Percentiles rank a stretch among this genome's conserved stretches.
phyloP scores from a whole-genome alignment of 2,797 vertebrate genomes.

The Meda fulgida region DNA sequence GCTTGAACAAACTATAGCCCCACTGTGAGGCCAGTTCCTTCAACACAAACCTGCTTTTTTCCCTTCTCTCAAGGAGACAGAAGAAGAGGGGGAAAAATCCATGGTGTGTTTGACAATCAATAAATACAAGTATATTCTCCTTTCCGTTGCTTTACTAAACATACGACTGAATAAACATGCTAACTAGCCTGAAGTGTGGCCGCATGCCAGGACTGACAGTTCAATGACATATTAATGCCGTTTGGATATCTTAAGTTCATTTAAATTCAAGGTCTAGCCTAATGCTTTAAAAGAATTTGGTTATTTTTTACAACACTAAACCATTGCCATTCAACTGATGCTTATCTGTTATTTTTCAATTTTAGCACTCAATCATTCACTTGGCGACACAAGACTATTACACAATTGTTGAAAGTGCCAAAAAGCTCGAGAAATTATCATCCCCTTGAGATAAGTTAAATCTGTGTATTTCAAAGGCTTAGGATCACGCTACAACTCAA shows the following conservation, averaged over 20 bases:
- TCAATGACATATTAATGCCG: background rate
- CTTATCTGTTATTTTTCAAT: background rate
- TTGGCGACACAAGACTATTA: background rate
- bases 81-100: background rate
- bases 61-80: constrained; percentile 38
- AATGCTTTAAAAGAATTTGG: background rate
- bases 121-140: constrained; percentile 15
- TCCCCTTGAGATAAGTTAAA: constrained; percentile 61
- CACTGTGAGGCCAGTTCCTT: constrained; percentile 42
- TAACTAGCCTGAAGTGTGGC: constrained; percentile 19
- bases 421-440: constrained; percentile 29
- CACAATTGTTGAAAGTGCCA: background rate
- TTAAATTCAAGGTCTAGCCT: background rate
- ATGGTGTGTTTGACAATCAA: background rate
- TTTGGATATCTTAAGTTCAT: background rate
- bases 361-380: background rate
- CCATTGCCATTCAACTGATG: background rate
- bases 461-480: constrained; percentile 49
- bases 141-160: constrained; percentile 3
- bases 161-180: constrained; percentile 10
- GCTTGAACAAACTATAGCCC: constrained; percentile 47
- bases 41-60: constrained; percentile 53
- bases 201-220: constrained; percentile 16
- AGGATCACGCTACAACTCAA: constrained; percentile 69
- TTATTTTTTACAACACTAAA: background rate